phyloP scores from a whole-genome alignment of 2,797 vertebrate species.

The Eurystomus glaucurus region DNA sequence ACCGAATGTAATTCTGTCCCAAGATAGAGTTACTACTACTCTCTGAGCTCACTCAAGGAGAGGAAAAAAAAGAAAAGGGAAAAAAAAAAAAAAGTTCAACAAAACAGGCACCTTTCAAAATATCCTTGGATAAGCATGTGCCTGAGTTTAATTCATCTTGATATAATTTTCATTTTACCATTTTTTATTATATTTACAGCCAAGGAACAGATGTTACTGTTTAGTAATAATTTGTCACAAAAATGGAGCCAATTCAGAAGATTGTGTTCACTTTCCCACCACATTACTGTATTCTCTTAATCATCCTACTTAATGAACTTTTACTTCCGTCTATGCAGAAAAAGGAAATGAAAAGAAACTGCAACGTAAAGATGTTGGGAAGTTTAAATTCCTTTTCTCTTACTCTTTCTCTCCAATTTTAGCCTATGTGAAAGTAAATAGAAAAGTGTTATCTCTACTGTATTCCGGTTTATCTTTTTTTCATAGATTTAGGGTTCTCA shows the following conservation, averaged over 20 bases:
- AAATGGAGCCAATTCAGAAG: background rate
- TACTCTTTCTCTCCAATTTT: background rate
- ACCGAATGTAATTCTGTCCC: accelerated
- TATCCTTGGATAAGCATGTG: background rate
- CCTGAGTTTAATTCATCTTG: background rate
- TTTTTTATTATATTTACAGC: background rate
- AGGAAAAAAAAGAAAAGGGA: background rate
- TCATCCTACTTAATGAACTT: background rate
- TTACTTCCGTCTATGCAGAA: background rate
- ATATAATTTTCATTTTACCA: background rate
- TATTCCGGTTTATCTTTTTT: background rate
- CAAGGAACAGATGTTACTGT: background rate
- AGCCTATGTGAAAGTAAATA: background rate
- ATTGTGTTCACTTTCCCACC: background rate
- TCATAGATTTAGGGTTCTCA: background rate
- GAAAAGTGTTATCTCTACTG: background rate
- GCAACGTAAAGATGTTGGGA: background rate
- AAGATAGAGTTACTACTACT: background rate
- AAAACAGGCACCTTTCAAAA: background rate
- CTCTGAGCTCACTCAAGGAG: background rate
- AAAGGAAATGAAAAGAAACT: background rate
- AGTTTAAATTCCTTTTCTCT: background rate
- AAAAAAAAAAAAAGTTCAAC: background rate
- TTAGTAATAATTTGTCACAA: background rate
- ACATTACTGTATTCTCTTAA: background rate